These are phyloP conservation scores for Acromyrmex echinatior DNA, from an alignment of 1,140 invertebrate genomes.

Conservation along the genomic window DNA sequence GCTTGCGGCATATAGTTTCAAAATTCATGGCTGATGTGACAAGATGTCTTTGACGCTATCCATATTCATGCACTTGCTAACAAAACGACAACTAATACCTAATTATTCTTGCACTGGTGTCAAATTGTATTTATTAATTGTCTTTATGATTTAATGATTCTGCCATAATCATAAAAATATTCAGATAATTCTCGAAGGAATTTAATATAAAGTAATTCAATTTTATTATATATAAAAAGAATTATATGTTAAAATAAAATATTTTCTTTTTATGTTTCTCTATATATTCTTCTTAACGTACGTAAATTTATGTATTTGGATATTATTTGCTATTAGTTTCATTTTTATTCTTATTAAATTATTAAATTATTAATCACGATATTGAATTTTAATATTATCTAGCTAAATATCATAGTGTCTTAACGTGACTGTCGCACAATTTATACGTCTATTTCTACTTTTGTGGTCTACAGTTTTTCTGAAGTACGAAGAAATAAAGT, in stretches of 20 bases:
- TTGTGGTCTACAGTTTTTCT: background rate
- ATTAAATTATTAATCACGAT: background rate
- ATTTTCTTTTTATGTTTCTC: background rate
- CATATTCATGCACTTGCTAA: slow-evolving; percentile 8
- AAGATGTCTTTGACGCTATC: slow-evolving; percentile 47
- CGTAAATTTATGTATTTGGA: background rate
- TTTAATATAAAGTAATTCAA: background rate
- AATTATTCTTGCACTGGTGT: background rate
- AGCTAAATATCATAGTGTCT: background rate
- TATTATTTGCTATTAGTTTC: background rate
- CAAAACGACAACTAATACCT: slow-evolving; percentile 1
- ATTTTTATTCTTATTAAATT: background rate
- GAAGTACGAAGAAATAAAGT: slow-evolving; percentile 31
- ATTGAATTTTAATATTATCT: background rate
- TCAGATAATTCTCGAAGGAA: background rate
- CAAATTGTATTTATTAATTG: too few species aligned
- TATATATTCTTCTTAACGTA: background rate
- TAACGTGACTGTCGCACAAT: background rate
- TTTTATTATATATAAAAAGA: background rate
- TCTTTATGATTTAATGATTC: background rate
- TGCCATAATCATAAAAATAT: background rate
- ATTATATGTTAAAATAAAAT: background rate
- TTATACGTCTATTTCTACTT: background rate
- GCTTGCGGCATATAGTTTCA: slow-evolving; percentile 63
- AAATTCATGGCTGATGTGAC: slow-evolving; percentile 74